Evolutionary conservation across 2,113 vertebrate genomes (phyloP).

Genomic region (Brienomyrus longianalis): DNA sequence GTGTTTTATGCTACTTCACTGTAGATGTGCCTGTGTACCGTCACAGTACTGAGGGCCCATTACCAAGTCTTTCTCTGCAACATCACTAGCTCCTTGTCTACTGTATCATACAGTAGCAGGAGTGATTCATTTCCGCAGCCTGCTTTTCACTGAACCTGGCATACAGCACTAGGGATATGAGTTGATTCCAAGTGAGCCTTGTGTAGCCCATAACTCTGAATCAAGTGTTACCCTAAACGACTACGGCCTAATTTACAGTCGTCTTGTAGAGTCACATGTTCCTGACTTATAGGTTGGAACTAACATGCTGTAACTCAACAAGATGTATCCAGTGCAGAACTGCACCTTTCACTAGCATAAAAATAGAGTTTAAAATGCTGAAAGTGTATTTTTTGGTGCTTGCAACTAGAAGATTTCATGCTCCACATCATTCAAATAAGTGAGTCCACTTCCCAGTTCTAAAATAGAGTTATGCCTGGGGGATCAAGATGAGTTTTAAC

Average conservation of each 20-base stretch:
- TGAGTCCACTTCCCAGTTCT: neutral
- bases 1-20: neutral
- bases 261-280: conserved; percentile 1
- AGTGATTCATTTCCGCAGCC: neutral
- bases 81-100: neutral
- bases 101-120: neutral
- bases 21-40: neutral
- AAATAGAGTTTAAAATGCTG: neutral
- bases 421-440: neutral
- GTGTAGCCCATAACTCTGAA: neutral
- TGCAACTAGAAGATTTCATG: neutral
- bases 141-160: conserved; percentile 7
- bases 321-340: neutral
- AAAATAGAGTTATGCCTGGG: neutral
- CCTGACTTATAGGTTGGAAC: conserved; percentile 6
- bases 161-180: conserved; percentile 2
- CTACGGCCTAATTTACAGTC: conserved; percentile 5
- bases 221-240: neutral
- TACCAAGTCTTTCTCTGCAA: neutral
- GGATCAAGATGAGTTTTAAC: neutral
- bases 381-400: neutral
- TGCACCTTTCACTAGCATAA: neutral
- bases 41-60: neutral
- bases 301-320: conserved; percentile 1
- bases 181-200: conserved; percentile 1